Conservation (phyloP, 2,888 invertebrate species). For the Ormyrus pomaceus region DNA sequence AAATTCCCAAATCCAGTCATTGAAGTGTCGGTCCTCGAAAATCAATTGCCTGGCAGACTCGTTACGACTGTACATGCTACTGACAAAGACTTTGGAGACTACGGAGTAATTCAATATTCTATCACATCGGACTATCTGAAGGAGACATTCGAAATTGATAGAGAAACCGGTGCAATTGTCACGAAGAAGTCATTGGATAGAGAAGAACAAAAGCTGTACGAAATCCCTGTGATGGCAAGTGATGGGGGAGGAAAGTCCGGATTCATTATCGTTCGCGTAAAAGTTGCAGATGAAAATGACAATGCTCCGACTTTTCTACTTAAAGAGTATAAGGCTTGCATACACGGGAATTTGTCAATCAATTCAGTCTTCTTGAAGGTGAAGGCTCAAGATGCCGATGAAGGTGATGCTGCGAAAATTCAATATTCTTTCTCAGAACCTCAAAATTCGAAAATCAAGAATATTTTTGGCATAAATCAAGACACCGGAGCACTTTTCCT, state of each 20-base stretch:
- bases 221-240: conserved; percentile 87
- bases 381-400: conserved; percentile 88
- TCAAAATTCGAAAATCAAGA: conserved; percentile 78
- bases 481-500: conserved; percentile 85
- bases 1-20: conserved; percentile 86
- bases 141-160: conserved; percentile 85
- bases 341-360: conserved; percentile 79
- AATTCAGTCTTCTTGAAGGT: conserved; percentile 81
- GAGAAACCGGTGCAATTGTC: conserved; percentile 83
- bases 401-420: conserved; percentile 83
- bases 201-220: conserved; percentile 83
- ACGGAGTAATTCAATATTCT: conserved; percentile 85
- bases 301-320: conserved; percentile 87
- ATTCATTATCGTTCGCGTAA: conserved; percentile 86
- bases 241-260: conserved; percentile 89
- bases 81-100: conserved; percentile 89
- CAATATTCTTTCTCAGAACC: conserved; percentile 88
- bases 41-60: conserved; percentile 85
- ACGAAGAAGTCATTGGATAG: conserved; percentile 85
- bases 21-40: conserved; percentile 89
- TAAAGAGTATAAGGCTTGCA: conserved; percentile 86
- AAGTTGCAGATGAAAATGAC: conserved; percentile 90
- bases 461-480: conserved; percentile 86
- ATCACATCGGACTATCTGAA: conserved; percentile 86
- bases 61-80: conserved; percentile 86